These are phyloP conservation scores for Papilio polytes DNA, from an alignment of 1,140 invertebrate genomes.

Conservation along the genomic window DNA sequence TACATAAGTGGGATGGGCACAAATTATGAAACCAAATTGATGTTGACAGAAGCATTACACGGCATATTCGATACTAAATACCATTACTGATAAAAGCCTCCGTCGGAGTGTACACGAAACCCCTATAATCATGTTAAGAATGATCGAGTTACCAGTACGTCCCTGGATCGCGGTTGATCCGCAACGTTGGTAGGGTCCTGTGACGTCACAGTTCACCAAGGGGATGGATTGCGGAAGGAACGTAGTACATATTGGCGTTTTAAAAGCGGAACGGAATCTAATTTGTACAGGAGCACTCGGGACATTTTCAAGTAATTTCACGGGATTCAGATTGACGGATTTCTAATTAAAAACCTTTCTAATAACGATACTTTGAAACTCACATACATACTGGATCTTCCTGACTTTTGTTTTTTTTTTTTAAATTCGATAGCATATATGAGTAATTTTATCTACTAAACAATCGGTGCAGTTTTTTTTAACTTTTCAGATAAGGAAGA, in stretches of 20 bases:
- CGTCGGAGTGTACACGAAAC: constrained; percentile 54
- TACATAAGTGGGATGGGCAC: not conserved
- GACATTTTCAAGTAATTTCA: constrained; percentile 16
- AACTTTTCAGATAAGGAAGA: too few species aligned
- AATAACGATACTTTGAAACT: not conserved
- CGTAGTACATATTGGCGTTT: constrained; percentile 32
- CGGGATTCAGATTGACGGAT: not conserved
- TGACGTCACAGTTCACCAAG: constrained; percentile 25
- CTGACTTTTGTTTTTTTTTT: too few species aligned
- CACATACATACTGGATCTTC: not conserved
- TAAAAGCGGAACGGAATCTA: constrained; percentile 28
- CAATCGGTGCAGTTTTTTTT: too few species aligned
- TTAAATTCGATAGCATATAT: too few species aligned
- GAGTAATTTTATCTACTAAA: too few species aligned
- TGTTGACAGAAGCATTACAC: constrained; percentile 42
- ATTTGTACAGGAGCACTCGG: constrained; percentile 14
- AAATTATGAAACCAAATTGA: constrained; percentile 15
- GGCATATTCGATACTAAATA: constrained; percentile 49
- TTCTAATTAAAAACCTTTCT: constrained; percentile 28
- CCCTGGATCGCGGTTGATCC: constrained; percentile 63
- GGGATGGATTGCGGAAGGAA: constrained; percentile 29
- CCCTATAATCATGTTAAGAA: constrained; percentile 70
- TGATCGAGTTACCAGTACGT: constrained; percentile 67
- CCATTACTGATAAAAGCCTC: constrained; percentile 71
- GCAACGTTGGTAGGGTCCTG: constrained; percentile 15